phyloP scores from a whole-genome alignment of 2,888 invertebrate genomes.

The Rhyacophila evoluta region DNA sequence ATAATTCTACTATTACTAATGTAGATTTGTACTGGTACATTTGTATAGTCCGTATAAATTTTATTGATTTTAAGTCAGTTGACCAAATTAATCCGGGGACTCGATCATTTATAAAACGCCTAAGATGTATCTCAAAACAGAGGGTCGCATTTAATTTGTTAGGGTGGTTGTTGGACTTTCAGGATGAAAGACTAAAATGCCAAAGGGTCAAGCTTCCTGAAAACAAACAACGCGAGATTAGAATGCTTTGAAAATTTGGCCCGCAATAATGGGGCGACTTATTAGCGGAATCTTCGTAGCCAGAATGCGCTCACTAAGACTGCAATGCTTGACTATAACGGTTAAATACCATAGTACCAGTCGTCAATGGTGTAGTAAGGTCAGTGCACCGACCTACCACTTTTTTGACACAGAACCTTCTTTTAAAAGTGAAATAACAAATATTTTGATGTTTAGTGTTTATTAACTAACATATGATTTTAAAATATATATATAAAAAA shows the following conservation, averaged over 20 bases:
- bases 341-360: not conserved
- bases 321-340: not conserved
- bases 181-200: conserved; percentile 25
- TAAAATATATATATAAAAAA: no score
- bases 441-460: no score
- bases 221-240: conserved; percentile 46
- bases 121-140: not conserved
- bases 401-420: no score
- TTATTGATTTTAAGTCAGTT: no score
- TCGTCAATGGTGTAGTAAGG: no score
- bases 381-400: no score
- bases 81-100: not conserved
- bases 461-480: no score
- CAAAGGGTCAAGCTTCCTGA: conserved; percentile 39
- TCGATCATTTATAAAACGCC: not conserved
- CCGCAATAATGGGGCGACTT: conserved; percentile 49
- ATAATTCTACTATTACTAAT: no score
- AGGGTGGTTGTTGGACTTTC: not conserved
- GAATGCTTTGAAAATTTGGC: conserved; percentile 40
- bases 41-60: no score
- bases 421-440: no score
- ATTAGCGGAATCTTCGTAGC: conserved; percentile 40
- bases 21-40: no score
- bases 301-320: conserved; percentile 2
- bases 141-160: not conserved